Percentiles rank a stretch among this genome's conserved stretches.
These are phyloP conservation scores for Athetis lepigone DNA, from an alignment of 2,888 invertebrate genomes.

Conservation along the genomic window DNA sequence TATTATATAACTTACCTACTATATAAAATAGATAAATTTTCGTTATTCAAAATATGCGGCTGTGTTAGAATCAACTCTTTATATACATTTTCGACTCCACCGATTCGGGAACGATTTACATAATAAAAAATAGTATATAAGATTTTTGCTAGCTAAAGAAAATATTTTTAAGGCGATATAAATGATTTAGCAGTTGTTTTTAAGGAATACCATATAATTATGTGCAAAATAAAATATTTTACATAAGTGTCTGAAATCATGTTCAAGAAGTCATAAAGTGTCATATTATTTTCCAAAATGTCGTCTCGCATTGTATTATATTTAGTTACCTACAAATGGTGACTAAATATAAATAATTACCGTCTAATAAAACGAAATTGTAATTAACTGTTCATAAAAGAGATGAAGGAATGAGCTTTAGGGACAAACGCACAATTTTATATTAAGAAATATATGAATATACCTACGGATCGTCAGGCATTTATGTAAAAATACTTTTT, in stretches of 20 bases:
- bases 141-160: slow-evolving; percentile 16
- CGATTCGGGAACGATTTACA: slow-evolving; percentile 55
- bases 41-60: slow-evolving; percentile 74
- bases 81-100: slow-evolving; percentile 61
- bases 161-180: slow-evolving; percentile 35
- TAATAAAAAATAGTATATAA: slow-evolving; percentile 50
- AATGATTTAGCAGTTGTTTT: slow-evolving; percentile 13
- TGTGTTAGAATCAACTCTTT: slow-evolving; percentile 82
- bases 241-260: neutral
- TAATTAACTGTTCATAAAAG: neutral
- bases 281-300: too few relatives aligned
- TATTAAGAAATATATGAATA: neutral
- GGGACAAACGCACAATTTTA: slow-evolving; percentile 31
- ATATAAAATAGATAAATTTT: slow-evolving; percentile 50
- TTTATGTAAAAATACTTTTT: slow-evolving; percentile 22
- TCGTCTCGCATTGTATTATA: too few relatives aligned
- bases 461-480: too few relatives aligned
- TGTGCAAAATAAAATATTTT: neutral
- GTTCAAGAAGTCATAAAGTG: neutral
- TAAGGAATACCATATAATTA: slow-evolving; percentile 8
- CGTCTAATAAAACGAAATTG: too few relatives aligned
- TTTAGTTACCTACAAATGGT: too few relatives aligned
- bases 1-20: slow-evolving; percentile 45
- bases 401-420: neutral
- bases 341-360: too few relatives aligned